Evolutionary conservation across 2,113 vertebrate genomes (phyloP).

Genomic region (Elgaria multicarinata): DNA sequence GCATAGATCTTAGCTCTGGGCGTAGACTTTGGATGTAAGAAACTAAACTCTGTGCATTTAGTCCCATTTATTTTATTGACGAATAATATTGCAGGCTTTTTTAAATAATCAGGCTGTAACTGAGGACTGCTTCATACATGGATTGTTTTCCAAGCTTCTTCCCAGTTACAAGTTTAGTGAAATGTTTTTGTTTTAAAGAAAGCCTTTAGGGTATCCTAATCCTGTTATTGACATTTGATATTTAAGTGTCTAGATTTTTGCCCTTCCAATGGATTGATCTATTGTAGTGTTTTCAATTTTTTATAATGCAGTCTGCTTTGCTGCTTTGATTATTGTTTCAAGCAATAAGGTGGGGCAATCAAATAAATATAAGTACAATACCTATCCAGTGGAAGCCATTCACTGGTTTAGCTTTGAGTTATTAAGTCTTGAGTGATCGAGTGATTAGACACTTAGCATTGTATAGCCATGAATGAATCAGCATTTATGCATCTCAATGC

Average conservation of each 20-base stretch:
- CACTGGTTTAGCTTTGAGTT: too few relatives aligned
- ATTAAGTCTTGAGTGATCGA: background rate
- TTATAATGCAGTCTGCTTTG: background rate
- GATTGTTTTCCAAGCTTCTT: background rate
- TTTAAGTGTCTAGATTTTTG: background rate
- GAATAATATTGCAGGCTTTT: background rate
- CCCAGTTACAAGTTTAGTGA: background rate
- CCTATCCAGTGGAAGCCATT: background rate
- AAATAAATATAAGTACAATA: background rate
- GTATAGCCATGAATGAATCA: background rate
- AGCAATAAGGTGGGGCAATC: background rate
- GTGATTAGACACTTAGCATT: background rate
- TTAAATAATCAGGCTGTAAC: background rate
- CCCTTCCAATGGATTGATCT: background rate
- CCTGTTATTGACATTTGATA: background rate
- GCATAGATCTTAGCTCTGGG: too few relatives aligned
- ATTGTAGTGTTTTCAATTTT: background rate
- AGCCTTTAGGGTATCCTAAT: background rate
- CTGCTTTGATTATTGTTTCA: too few relatives aligned
- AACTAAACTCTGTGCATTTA: too few relatives aligned
- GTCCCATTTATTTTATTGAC: too few relatives aligned
- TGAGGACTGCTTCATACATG: background rate
- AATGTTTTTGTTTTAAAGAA: background rate
- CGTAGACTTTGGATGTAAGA: too few relatives aligned
- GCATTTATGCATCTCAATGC: too few relatives aligned